Evolutionary conservation across 2,797 vertebrate species (phyloP), one percentile per base, ranked within the genome.

Genomic region (Gymnocypris eckloni): DNA sequence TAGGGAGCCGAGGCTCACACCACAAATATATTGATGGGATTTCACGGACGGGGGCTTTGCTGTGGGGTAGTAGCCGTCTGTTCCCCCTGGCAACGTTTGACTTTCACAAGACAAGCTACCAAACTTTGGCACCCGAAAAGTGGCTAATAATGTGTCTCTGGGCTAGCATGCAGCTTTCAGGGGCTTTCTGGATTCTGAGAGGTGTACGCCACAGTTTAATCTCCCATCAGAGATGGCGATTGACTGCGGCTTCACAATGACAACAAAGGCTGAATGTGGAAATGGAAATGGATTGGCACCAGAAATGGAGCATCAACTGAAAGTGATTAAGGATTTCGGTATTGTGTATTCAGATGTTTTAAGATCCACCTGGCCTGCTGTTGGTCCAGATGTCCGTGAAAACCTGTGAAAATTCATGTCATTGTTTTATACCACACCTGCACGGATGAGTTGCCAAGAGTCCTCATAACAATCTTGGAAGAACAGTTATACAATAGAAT

Each of bases 1-100:
- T 87, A 87, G 87, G 81, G 88, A 87, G 82, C 77, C 45, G 22
- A 83, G 70, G 67, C 83, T 87, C 86, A 71, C 25, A 59, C 75
- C 59, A 79, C 22, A 72, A 88, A 88, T 89, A 87, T 87, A 90
- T 87, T 89, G 90, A 87, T 87, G 87, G 87, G 90, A 87, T 86
- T 89, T 89, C 43, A 79, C 18, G 6, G 16, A 82, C 43, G 69
- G 48, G 69, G 82, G 84, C 66, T 56, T 41, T 54, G 28, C 43
- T 59, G 28, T 59, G 50, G 54, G 52, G 33, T 45, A 69, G 83
- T 22, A 45, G 84, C 66, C 82, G 82, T 82, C 79, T 89, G 82
- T 77, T 83, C 73, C 75, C 83, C 82, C 69, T 79, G 81, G 77
- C 59, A 88, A 88, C 4, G 16, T 75, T 64, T 64, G 56, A 82